Conservation (phyloP, 2,797 vertebrate genomes). For the Moxostoma hubbsi region DNA sequence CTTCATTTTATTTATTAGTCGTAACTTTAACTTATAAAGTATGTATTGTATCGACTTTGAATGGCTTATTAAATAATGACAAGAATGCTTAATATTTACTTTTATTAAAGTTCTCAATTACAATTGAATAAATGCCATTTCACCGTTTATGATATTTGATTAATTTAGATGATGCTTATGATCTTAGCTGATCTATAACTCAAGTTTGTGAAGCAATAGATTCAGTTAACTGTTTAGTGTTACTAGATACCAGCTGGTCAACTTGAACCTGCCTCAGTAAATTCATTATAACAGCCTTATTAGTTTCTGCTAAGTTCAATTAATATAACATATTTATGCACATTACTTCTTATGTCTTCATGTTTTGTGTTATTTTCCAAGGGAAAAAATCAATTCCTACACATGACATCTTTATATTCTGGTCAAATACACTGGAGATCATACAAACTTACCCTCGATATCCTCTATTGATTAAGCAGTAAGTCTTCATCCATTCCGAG, state of each 20-base stretch:
- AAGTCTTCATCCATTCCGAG: conserved; percentile 19
- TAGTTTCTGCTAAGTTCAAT: background rate
- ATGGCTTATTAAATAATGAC: background rate
- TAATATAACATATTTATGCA: background rate
- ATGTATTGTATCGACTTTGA: background rate
- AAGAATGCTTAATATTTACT: background rate
- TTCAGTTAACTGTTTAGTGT: background rate
- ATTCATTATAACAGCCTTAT: background rate
- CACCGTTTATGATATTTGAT: background rate
- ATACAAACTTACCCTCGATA: conserved; percentile 33
- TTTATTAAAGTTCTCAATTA: background rate
- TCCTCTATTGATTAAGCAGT: background rate
- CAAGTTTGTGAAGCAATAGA: background rate
- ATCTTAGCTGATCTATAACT: background rate
- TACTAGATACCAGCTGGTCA: conserved; percentile 19
- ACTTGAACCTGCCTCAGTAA: background rate
- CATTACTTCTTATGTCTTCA: background rate
- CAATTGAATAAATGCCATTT: background rate
- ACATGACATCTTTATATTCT: background rate
- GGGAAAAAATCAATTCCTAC: conserved; percentile 9
- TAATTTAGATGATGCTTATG: background rate
- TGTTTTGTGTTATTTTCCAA: too few species aligned
- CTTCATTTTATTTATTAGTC: too few species aligned
- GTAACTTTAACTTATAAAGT: too few species aligned
- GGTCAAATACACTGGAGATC: background rate